These are phyloP conservation scores for Mythimna albipuncta DNA, from an alignment of 2,888 invertebrate species.

Conservation along the genomic window DNA sequence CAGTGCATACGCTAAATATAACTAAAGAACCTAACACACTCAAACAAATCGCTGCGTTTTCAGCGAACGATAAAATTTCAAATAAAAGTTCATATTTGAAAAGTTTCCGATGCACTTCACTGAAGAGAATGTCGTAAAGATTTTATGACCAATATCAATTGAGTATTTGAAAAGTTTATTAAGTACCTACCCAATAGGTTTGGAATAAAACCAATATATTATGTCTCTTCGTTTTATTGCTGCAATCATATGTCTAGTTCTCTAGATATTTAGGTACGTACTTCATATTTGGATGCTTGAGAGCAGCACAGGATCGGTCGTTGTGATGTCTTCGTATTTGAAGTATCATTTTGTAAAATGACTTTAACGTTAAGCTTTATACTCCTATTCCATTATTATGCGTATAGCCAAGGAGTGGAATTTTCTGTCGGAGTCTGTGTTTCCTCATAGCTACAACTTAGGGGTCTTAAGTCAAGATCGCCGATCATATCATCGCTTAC, in stretches of 20 bases:
- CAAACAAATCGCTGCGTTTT: conserved; percentile 25
- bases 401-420: too few species aligned
- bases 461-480: too few species aligned
- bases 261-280: neutral
- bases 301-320: too few species aligned
- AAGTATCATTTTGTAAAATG: neutral
- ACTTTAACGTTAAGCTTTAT: neutral
- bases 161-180: conserved; percentile 51
- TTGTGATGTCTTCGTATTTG: neutral
- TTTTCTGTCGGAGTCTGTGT: too few species aligned
- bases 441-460: too few species aligned
- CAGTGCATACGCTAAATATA: conserved; percentile 76
- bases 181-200: conserved; percentile 40
- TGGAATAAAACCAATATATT: conserved; percentile 23
- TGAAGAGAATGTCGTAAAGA: conserved; percentile 43
- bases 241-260: conserved; percentile 13
- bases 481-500: too few species aligned
- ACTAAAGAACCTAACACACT: conserved; percentile 62
- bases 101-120: conserved; percentile 49
- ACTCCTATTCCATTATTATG: neutral
- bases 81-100: conserved; percentile 53
- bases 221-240: conserved; percentile 26
- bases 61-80: conserved; percentile 20
- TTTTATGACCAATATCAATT: conserved; percentile 50
- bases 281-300: neutral